These are phyloP conservation scores for Punctoribates punctum DNA, from an alignment of 2,888 invertebrate genomes.

Conservation along the genomic window DNA sequence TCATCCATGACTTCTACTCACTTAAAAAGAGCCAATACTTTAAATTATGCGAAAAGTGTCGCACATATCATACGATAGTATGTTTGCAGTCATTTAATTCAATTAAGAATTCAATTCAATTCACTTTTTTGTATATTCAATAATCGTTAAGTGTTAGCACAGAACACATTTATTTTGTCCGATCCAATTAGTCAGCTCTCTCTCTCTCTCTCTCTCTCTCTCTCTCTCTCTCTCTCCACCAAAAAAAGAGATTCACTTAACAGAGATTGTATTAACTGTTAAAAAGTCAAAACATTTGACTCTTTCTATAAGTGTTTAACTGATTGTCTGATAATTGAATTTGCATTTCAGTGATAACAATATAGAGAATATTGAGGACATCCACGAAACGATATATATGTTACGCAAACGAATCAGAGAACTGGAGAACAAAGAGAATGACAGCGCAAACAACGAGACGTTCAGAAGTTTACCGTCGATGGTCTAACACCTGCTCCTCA, in stretches of 20 bases:
- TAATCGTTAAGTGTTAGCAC: conserved; percentile 34
- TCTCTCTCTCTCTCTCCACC: conserved; percentile 14
- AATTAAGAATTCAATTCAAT: conserved; percentile 32
- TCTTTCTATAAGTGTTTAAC: not conserved
- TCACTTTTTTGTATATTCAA: conserved; percentile 32
- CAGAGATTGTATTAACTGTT: no score
- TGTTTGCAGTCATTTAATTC: not conserved
- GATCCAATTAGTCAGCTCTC: not conserved
- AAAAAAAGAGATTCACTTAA: no score
- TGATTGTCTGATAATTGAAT: not conserved
- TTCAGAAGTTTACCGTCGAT: conserved; percentile 9
- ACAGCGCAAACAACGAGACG: conserved; percentile 19
- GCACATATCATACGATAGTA: conserved; percentile 1
- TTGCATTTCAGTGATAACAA: not conserved
- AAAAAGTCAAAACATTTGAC: not conserved
- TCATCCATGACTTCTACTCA: not conserved
- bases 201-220: conserved; percentile 2
- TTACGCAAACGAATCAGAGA: conserved; percentile 23
- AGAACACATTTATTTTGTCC: conserved; percentile 27
- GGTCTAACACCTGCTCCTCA: conserved; percentile 9
- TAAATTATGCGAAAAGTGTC: conserved; percentile 30
- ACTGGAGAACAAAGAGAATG: conserved; percentile 30
- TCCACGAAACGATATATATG: conserved; percentile 24
- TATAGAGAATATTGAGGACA: conserved; percentile 13
- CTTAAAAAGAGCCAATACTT: not conserved